Conservation (phyloP, 2,888 invertebrate genomes). For the Phyllotreta striolata region DNA sequence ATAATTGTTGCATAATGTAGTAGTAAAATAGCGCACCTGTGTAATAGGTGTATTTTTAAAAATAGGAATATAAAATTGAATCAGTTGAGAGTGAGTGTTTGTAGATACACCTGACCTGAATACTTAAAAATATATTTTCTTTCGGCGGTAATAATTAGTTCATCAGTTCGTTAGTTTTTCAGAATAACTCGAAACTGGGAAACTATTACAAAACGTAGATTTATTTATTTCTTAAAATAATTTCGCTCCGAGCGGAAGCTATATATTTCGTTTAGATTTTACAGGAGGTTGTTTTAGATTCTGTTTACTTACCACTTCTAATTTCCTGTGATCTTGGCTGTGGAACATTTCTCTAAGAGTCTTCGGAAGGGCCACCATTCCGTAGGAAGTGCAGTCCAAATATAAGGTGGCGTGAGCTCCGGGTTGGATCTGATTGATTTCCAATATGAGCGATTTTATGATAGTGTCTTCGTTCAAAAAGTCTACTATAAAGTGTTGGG, state of each 20-base stretch:
- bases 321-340: constrained; percentile 63
- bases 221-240: too few relatives aligned
- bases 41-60: too few relatives aligned
- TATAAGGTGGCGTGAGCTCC: constrained; percentile 70
- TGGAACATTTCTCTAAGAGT: constrained; percentile 67
- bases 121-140: constrained; percentile 15
- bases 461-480: constrained; percentile 65
- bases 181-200: constrained; percentile 2
- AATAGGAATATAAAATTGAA: too few relatives aligned
- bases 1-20: background rate
- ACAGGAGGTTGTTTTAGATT: background rate
- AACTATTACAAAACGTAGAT: background rate
- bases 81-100: background rate
- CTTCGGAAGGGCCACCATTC: constrained; percentile 68
- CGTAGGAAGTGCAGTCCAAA: constrained; percentile 71
- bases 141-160: constrained; percentile 11
- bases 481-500: constrained; percentile 70
- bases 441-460: constrained; percentile 66
- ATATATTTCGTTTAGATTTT: constrained; percentile 1
- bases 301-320: constrained; percentile 66
- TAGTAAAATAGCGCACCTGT: too few relatives aligned
- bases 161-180: constrained; percentile 5
- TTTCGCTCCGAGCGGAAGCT: too few relatives aligned
- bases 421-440: constrained; percentile 65
- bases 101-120: constrained; percentile 12